Evolutionary conservation across 1,140 invertebrate species (phyloP), one percentile per base, ranked within the genome.

Genomic region (Hypothenemus hampei): DNA sequence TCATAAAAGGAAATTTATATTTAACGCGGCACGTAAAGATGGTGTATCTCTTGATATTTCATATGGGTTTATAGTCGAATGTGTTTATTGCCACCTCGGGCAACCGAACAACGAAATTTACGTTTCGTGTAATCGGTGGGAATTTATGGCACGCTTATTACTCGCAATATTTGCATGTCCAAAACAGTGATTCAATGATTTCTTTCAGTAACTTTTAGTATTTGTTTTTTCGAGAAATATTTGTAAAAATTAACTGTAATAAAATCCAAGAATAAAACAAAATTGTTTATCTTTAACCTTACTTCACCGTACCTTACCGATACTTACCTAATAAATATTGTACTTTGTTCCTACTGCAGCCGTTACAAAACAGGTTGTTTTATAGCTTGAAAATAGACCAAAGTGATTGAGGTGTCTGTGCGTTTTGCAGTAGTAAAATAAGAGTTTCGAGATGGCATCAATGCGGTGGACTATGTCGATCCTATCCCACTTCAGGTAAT

Each of bases 1-100:
- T 55, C 52, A 55, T 55, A 55, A 39, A 55, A 55, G 52, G 29
- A 33, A 55, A 55, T 55, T 55, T 55, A 55, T 46, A 29, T 46
- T 55, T 24, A 46, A 55, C 39, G 43, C 31, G 33, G 15, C 22
- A 46, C 52, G 43, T 55, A 55, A 55, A 55, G 52, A 55, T 46
- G 44, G 41, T 45, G 31, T 55, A 55, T 55, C 41, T 55, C 52
- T 47, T 46, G 52, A 55, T 55, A 55, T 46, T 55, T 55, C 52
- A 47, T 47, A 55, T 44, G 40, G 37, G 49, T 52, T 52, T 47
- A 55, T 55, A 55, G 52, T 37, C 29, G 52, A 44, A 55, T 40
- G 52, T 43, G 44, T 55, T 43, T 55, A 55, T 55, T 46, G 52
- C 52, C 52, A 55, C 52, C 52, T 47, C 18, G 21, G 35, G 52